Evolutionary conservation across 2,113 vertebrate genomes (phyloP).

Genomic region (Lophotis ruficrista): DNA sequence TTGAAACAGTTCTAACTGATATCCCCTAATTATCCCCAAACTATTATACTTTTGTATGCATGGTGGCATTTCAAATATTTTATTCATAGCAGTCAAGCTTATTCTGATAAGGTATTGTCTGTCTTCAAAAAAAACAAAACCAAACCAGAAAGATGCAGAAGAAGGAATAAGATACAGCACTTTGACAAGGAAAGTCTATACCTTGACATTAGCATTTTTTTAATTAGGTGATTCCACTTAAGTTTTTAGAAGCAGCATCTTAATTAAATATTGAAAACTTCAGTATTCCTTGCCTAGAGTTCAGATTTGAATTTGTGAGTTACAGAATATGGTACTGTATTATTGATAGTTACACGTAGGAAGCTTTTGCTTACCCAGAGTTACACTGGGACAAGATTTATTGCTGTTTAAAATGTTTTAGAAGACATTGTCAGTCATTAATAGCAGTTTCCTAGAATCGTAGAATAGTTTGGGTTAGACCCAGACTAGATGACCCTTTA

Average conservation of each 20-base stretch:
- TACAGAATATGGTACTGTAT: not conserved
- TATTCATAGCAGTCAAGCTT: slow-evolving; percentile 46
- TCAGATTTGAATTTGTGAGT: slow-evolving; percentile 43
- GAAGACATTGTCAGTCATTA: not conserved
- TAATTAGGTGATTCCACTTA: slow-evolving; percentile 68
- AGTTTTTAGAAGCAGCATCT: slow-evolving; percentile 55
- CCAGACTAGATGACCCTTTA: no score
- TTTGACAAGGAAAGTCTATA: slow-evolving; percentile 57
- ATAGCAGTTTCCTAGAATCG: not conserved
- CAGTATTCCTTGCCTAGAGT: slow-evolving; percentile 5
- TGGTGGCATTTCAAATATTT: slow-evolving; percentile 51
- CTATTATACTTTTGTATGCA: not conserved
- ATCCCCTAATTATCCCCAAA: not conserved
- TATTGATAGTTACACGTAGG: not conserved
- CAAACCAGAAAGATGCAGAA: not conserved
- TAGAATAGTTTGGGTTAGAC: no score
- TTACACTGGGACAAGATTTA: not conserved
- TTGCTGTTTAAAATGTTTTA: not conserved
- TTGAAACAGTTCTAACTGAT: not conserved
- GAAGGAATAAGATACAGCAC: slow-evolving; percentile 58
- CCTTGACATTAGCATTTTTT: slow-evolving; percentile 69
- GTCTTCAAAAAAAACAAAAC: not conserved
- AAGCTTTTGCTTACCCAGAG: not conserved
- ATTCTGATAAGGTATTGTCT: slow-evolving; percentile 25
- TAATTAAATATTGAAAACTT: slow-evolving; percentile 70